Percentiles rank a stretch among this genome's conserved stretches.
phyloP scores from a whole-genome alignment of 2,113 vertebrate genomes.

The Progne subis region DNA sequence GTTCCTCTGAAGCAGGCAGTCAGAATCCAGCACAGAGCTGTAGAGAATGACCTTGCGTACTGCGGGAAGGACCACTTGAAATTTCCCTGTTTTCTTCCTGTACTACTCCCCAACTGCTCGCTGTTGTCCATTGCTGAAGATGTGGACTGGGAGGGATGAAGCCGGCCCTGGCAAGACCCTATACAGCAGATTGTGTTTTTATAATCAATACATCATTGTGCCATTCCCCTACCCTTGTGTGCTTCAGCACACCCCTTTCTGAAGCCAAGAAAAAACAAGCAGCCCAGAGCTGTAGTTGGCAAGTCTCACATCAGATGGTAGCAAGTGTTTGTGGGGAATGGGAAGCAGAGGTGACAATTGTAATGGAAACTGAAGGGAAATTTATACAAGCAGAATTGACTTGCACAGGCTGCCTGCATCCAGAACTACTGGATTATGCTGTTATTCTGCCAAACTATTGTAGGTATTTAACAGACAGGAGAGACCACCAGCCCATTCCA shows the following conservation, averaged over 20 bases:
- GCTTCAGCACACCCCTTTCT: background rate
- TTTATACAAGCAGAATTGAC: background rate
- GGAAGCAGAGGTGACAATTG: background rate
- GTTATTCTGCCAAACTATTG: background rate
- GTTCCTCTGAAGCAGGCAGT: background rate
- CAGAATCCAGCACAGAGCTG: background rate
- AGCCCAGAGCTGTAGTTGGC: background rate
- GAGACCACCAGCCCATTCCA: background rate
- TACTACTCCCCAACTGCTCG: accelerated
- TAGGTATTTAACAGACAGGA: background rate
- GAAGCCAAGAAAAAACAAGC: background rate
- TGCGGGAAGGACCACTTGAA: background rate
- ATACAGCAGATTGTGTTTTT: constrained; percentile 11
- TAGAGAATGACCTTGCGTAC: background rate
- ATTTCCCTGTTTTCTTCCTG: background rate
- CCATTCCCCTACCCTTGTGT: background rate
- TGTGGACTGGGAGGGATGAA: background rate
- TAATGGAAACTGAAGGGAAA: background rate
- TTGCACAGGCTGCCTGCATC: background rate
- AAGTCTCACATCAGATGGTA: constrained; percentile 31
- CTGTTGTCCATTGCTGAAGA: background rate
- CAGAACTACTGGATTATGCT: background rate
- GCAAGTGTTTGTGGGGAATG: background rate
- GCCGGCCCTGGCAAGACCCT: background rate
- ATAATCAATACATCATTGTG: background rate